phyloP scores from a whole-genome alignment of 2,888 invertebrate genomes.

The Baccha elongata region DNA sequence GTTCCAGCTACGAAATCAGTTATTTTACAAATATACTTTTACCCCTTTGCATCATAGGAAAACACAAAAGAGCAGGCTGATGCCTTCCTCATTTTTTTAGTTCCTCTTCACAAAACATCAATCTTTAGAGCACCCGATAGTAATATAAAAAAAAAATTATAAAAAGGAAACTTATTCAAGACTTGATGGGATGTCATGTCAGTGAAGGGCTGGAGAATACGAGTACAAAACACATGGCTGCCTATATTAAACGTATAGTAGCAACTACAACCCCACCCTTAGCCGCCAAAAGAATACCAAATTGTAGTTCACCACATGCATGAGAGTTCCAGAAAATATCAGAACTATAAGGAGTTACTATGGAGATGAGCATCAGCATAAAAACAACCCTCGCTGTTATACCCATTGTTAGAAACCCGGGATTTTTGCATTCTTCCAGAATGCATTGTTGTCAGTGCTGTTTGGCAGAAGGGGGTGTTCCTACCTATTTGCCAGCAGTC shows the following conservation, averaged over 20 bases:
- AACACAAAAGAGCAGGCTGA: conserved; percentile 14
- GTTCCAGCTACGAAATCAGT: conserved; percentile 31
- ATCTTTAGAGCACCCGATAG: conserved; percentile 25
- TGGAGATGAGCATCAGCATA: conserved; percentile 9
- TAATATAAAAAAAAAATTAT: background rate
- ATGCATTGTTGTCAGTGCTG: conserved; percentile 30
- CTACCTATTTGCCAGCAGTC: conserved; percentile 32
- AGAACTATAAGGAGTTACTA: conserved; percentile 16
- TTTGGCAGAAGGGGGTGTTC: background rate
- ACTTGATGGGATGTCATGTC: conserved; percentile 31
- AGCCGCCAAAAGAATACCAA: conserved; percentile 16
- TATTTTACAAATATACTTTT: conserved; percentile 33
- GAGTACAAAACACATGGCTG: conserved; percentile 14
- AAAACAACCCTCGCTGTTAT: conserved; percentile 5
- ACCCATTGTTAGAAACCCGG: conserved; percentile 30
- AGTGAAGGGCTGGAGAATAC: conserved; percentile 15
- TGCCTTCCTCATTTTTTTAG: background rate
- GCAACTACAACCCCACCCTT: background rate
- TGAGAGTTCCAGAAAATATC: conserved; percentile 15
- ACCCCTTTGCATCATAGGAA: conserved; percentile 9
- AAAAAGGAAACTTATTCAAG: background rate
- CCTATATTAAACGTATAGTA: conserved; percentile 3
- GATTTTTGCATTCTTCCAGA: conserved; percentile 34
- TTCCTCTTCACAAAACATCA: conserved; percentile 7
- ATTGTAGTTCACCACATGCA: conserved; percentile 7